These are phyloP conservation scores for Agriopis leucophaearia DNA, from an alignment of 2,888 invertebrate genomes.

Conservation along the genomic window DNA sequence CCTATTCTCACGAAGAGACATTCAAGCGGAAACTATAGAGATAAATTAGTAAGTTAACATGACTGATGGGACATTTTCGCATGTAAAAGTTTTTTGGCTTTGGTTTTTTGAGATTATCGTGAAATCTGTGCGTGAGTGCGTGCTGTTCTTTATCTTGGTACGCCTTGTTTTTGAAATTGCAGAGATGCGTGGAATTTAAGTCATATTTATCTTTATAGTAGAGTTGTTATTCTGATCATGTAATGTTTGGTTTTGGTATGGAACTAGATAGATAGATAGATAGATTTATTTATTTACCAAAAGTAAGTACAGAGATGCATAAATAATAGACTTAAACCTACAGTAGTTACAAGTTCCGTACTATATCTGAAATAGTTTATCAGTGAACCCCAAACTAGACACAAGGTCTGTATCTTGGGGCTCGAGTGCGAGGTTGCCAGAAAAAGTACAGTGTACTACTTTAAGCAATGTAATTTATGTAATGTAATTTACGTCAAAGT, in stretches of 20 bases:
- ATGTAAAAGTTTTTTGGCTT: constrained; percentile 18
- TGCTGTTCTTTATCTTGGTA: constrained; percentile 25
- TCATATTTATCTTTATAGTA: not conserved
- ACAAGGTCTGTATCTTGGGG: too few species aligned
- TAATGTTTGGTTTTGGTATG: not conserved
- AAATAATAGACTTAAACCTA: too few species aligned
- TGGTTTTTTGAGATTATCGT: constrained; percentile 13
- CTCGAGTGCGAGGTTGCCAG: too few species aligned
- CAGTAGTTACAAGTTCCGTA: too few species aligned
- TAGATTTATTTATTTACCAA: too few species aligned
- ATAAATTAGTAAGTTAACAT: constrained; percentile 39
- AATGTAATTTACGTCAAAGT: too few species aligned
- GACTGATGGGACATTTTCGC: constrained; percentile 35
- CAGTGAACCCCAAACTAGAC: too few species aligned
- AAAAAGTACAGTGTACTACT: too few species aligned
- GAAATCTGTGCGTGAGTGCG: constrained; percentile 33
- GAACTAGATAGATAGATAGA: too few species aligned
- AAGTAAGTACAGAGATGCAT: too few species aligned
- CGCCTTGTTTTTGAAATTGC: constrained; percentile 17
- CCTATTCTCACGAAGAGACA: constrained; percentile 72
- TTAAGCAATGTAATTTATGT: too few species aligned
- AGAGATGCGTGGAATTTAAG: constrained; percentile 12
- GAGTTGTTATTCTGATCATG: not conserved
- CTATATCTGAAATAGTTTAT: too few species aligned
- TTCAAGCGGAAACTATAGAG: constrained; percentile 59